A percentile compares a stretch with the other conserved stretches of the same genome.
Evolutionary conservation across 2,888 invertebrate species (phyloP).

Genomic region (Pseudoips prasinana): DNA sequence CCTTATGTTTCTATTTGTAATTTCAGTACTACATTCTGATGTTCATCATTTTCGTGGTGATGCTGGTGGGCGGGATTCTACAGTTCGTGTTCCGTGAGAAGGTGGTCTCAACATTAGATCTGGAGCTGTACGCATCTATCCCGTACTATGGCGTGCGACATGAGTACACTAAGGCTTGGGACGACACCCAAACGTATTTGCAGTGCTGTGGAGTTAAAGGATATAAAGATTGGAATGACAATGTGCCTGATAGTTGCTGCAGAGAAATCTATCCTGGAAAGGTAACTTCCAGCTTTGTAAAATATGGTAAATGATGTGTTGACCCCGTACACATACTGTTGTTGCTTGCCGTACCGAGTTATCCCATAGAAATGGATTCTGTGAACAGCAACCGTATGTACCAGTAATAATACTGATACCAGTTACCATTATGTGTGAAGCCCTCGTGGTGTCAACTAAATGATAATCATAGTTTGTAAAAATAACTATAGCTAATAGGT

Average conservation of each 20-base stretch:
- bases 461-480: too few relatives aligned
- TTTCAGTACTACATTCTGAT: slow-evolving; percentile 93
- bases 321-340: too few relatives aligned
- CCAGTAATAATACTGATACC: too few relatives aligned
- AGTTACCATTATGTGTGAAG: too few relatives aligned
- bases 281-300: too few relatives aligned
- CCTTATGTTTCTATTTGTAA: too few relatives aligned
- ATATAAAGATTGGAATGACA: slow-evolving; percentile 88
- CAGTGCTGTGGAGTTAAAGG: slow-evolving; percentile 92
- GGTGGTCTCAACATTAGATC: slow-evolving; percentile 87
- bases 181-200: slow-evolving; percentile 91
- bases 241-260: slow-evolving; percentile 90
- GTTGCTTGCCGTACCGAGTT: too few relatives aligned
- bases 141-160: slow-evolving; percentile 86
- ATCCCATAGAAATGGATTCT: too few relatives aligned
- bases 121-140: slow-evolving; percentile 90
- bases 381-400: too few relatives aligned
- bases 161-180: slow-evolving; percentile 92
- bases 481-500: too few relatives aligned
- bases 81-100: slow-evolving; percentile 95
- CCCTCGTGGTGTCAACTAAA: too few relatives aligned
- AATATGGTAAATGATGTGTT: too few relatives aligned
- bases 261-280: slow-evolving; percentile 83
- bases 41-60: slow-evolving; percentile 93
- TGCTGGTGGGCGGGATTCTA: slow-evolving; percentile 94